A percentile compares a stretch with the other conserved stretches of the same genome.
Conservation (phyloP, 2,797 vertebrate species). For the Spatula versicolor region DNA sequence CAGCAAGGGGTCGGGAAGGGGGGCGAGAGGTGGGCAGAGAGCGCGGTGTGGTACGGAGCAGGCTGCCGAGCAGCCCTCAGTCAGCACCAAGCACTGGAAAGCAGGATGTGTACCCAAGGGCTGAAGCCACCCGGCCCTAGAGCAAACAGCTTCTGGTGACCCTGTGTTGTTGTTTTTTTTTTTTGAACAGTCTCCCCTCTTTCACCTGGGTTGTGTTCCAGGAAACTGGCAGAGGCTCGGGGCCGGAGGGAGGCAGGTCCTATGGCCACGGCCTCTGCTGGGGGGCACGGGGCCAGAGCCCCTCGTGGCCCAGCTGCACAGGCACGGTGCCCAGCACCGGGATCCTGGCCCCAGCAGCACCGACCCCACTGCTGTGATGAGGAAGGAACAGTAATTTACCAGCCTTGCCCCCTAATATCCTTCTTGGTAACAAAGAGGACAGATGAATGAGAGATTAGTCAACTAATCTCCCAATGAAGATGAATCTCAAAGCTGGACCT, state of each 20-base stretch:
- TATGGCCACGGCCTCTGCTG: too few species aligned
- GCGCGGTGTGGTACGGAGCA: background rate
- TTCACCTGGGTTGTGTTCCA: background rate
- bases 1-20: background rate
- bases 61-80: background rate
- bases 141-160: background rate
- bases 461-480: slow-evolving; percentile 42
- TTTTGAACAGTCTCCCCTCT: background rate
- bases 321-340: background rate
- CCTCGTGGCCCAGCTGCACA: background rate
- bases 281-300: too few species aligned
- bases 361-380: background rate
- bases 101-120: background rate
- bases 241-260: background rate
- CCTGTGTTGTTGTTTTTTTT: too few species aligned
- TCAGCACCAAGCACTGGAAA: background rate
- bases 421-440: background rate
- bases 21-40: background rate
- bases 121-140: background rate
- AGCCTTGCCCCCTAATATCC: background rate
- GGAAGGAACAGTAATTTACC: background rate
- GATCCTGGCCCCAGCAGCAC: background rate
- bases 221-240: background rate
- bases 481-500: slow-evolving; percentile 32
- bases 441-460: slow-evolving; percentile 60